phyloP scores from a whole-genome alignment of 2,888 invertebrate genomes.

The Nebria brevicollis region DNA sequence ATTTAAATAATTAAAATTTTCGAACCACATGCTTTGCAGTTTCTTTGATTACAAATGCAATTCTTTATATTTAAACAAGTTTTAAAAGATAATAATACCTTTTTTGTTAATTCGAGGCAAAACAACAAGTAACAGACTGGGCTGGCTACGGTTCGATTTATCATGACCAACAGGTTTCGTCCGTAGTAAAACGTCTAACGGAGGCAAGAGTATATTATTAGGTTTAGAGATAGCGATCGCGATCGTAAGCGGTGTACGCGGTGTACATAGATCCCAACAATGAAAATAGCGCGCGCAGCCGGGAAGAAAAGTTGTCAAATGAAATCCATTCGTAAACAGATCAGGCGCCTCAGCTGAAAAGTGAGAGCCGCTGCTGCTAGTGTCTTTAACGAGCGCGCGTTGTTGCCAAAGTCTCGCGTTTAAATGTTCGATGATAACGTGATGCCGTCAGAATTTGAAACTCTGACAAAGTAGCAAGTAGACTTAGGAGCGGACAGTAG shows the following conservation, averaged over 20 bases:
- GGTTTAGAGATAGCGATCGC: not conserved
- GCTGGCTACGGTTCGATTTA: not conserved
- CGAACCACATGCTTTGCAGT: too few species aligned
- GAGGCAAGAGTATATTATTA: constrained; percentile 6
- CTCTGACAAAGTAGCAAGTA: not conserved
- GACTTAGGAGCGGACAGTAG: constrained; percentile 4
- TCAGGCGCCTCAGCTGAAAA: not conserved
- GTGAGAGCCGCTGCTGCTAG: not conserved
- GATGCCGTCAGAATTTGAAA: not conserved
- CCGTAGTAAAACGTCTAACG: not conserved
- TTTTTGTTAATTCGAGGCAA: too few species aligned
- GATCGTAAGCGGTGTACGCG: not conserved
- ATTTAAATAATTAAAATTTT: too few species aligned
- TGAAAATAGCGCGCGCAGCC: not conserved
- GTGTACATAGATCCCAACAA: not conserved
- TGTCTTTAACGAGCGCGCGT: constrained; percentile 2
- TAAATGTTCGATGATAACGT: constrained; percentile 9
- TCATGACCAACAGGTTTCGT: constrained; percentile 9
- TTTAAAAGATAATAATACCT: too few species aligned
- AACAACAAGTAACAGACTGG: not conserved
- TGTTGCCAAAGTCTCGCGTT: constrained; percentile 6
- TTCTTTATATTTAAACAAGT: too few species aligned
- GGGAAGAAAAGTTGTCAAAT: constrained; percentile 13
- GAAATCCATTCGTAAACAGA: constrained; percentile 21
- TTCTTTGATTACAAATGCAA: too few species aligned